A percentile compares a stretch with the other conserved stretches of the same genome.
Evolutionary conservation across 2,797 vertebrate species (phyloP).

Genomic region (Onychomys arenicola): DNA sequence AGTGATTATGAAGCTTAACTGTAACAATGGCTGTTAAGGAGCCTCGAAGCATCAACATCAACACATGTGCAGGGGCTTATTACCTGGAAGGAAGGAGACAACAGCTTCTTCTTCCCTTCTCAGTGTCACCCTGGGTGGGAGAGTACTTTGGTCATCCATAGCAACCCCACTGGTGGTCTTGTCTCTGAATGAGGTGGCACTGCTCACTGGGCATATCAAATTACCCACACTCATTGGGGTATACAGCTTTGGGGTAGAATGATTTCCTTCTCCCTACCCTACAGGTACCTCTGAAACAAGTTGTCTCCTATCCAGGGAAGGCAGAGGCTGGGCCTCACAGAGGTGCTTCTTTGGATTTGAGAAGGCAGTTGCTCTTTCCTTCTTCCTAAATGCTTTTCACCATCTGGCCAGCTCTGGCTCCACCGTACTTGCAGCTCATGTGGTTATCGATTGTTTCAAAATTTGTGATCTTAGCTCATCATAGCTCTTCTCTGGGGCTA

Average conservation of each 20-base stretch:
- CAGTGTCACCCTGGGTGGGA: background rate
- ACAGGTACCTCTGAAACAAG: conserved; percentile 50
- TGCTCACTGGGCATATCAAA: conserved; percentile 69
- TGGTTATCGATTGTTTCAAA: background rate
- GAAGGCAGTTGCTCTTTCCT: conserved; percentile 26
- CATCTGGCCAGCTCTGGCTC: background rate
- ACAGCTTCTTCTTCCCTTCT: background rate
- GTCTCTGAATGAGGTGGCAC: background rate
- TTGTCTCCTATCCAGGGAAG: conserved; percentile 58
- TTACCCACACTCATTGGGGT: conserved; percentile 38
- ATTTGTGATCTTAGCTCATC: background rate
- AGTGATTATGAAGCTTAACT: background rate
- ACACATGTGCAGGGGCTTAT: background rate
- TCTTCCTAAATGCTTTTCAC: background rate
- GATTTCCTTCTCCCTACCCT: conserved; percentile 4
- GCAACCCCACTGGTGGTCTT: conserved; percentile 53
- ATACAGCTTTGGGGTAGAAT: conserved; percentile 9
- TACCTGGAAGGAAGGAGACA: conserved; percentile 14
- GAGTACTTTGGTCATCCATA: conserved; percentile 43
- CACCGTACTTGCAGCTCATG: background rate
- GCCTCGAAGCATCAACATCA: background rate
- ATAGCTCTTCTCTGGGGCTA: background rate
- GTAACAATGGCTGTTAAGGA: background rate
- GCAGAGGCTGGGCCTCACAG: background rate
- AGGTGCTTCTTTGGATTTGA: background rate